Conservation (phyloP, 2,113 vertebrate genomes). For the Carlito syrichta region DNA sequence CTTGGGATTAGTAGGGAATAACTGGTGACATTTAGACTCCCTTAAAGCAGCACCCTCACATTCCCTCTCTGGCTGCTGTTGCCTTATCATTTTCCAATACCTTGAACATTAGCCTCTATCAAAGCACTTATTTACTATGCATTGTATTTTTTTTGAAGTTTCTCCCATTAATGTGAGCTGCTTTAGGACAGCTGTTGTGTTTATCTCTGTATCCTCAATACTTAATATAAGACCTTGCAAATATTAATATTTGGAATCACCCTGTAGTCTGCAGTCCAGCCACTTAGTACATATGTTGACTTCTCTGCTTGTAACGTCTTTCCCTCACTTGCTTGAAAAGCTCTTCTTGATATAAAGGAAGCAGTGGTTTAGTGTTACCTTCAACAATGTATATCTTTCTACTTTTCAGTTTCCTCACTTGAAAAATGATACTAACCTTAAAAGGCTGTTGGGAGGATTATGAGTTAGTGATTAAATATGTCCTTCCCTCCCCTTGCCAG, state of each 20-base stretch:
- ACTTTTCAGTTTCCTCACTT: not conserved
- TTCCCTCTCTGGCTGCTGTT: not conserved
- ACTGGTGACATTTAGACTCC: not conserved
- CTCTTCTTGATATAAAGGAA: not conserved
- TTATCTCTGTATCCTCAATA: not conserved
- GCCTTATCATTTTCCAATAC: not conserved
- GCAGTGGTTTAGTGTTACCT: not conserved
- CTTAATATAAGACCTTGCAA: not conserved
- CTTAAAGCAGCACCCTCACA: not conserved
- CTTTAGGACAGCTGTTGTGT: not conserved
- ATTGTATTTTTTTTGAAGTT: not conserved
- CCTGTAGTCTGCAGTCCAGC: not conserved
- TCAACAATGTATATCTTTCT: not conserved
- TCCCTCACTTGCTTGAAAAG: not conserved
- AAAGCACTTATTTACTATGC: not conserved
- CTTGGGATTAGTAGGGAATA: constrained; percentile 7
- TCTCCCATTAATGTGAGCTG: not conserved
- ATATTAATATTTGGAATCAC: not conserved
- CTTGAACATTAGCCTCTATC: not conserved
- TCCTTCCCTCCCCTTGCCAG: not conserved
- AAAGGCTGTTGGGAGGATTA: not conserved
- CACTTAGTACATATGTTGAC: not conserved
- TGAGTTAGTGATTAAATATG: not conserved
- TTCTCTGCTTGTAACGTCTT: not conserved
- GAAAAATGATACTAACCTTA: constrained; percentile 13